A percentile compares a stretch with the other conserved stretches of the same genome.
phyloP scores from a whole-genome alignment of 2,797 vertebrate genomes.

The Gila robusta region DNA sequence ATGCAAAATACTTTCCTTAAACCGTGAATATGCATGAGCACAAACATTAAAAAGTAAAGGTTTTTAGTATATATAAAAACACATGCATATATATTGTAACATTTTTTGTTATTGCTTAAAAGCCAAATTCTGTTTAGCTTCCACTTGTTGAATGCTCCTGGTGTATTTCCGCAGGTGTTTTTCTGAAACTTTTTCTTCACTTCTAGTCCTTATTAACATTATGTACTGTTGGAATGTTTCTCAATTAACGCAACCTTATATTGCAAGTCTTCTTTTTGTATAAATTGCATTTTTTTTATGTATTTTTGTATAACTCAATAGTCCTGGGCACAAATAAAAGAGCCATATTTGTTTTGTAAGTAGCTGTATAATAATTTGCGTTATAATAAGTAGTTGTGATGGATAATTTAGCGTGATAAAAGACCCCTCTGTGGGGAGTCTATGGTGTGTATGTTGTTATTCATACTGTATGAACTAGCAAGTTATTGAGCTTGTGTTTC shows the following conservation, averaged over 20 bases:
- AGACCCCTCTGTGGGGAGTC: not conserved
- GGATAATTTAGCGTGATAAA: not conserved
- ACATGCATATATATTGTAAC: too few relatives aligned
- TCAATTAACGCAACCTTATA: not conserved
- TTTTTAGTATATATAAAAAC: not conserved
- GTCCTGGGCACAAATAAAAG: not conserved
- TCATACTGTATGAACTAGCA: not conserved
- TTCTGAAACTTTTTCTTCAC: not conserved
- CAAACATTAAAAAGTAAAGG: not conserved
- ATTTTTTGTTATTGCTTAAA: not conserved
- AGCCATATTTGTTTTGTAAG: not conserved
- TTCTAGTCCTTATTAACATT: not conserved
- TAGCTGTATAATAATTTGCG: not conserved
- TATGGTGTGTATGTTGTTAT: constrained; percentile 8
- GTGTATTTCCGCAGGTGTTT: not conserved
- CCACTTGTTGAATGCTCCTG: too few relatives aligned
- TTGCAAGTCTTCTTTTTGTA: not conserved
- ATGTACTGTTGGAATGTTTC: not conserved
- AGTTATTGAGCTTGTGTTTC: not conserved
- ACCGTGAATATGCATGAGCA: not conserved
- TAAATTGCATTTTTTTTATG: not conserved
- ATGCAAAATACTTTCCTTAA: not conserved
- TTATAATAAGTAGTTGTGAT: not conserved
- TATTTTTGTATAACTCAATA: not conserved
- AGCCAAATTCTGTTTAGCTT: too few relatives aligned